Percentiles rank a stretch among this genome's conserved stretches.
Conservation (phyloP, 2,888 invertebrate genomes). For the Acronicta leporina region DNA sequence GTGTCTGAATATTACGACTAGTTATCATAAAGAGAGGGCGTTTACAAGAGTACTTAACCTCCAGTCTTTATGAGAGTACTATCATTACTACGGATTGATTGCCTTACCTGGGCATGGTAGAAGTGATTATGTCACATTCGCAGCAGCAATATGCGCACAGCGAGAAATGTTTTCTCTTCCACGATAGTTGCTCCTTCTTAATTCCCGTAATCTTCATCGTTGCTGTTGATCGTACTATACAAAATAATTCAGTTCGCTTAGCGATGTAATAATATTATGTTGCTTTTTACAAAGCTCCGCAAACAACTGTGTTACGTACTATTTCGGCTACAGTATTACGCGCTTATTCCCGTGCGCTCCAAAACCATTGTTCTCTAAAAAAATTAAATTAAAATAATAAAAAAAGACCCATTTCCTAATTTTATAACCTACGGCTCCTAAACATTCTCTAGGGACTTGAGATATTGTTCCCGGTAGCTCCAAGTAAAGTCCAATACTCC, state of each 20-base stretch:
- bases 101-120: conserved; percentile 62
- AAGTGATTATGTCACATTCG: conserved; percentile 60
- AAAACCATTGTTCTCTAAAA: too few relatives aligned
- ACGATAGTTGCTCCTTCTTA: conserved; percentile 4
- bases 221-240: conserved; percentile 12
- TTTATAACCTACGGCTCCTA: too few relatives aligned
- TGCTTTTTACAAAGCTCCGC: too few relatives aligned
- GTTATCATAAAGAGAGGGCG: neutral
- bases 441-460: too few relatives aligned
- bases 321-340: too few relatives aligned
- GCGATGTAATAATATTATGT: conserved; percentile 46
- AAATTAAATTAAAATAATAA: too few relatives aligned
- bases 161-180: conserved; percentile 32
- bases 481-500: too few relatives aligned
- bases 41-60: neutral
- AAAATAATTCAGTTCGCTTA: conserved; percentile 55
- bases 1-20: conserved; percentile 22
- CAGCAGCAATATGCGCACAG: conserved; percentile 67
- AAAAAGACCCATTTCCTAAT: too few relatives aligned
- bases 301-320: too few relatives aligned
- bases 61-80: neutral
- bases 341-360: too few relatives aligned
- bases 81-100: neutral
- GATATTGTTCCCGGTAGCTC: too few relatives aligned
- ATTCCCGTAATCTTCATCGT: conserved; percentile 24